Percentiles rank a stretch among this genome's conserved stretches.
Evolutionary conservation across 1,140 invertebrate genomes (phyloP).

Genomic region (Brachystomella parvula): DNA sequence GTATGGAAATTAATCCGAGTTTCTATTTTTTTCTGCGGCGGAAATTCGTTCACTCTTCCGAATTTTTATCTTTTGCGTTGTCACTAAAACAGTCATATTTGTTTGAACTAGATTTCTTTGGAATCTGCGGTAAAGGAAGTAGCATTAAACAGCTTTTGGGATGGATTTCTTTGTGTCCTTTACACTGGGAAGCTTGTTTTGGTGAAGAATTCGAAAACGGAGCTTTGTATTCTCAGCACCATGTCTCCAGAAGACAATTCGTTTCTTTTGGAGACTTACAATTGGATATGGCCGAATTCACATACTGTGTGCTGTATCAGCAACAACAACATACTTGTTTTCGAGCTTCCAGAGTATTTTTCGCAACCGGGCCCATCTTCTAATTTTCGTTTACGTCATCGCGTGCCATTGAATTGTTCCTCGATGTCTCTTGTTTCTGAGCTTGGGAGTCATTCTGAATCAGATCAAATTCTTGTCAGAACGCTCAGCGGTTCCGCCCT

Average conservation of each 20-base stretch:
- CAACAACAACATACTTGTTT: not conserved
- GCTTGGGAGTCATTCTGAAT: not conserved
- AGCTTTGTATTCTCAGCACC: not conserved
- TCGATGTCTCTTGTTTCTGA: not conserved
- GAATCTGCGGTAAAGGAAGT: constrained; percentile 22
- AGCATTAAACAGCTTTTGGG: constrained; percentile 28
- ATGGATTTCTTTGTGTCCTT: constrained; percentile 26
- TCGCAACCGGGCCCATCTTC: not conserved
- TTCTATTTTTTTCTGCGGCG: no score
- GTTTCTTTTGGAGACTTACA: constrained; percentile 11
- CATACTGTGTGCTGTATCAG: constrained; percentile 15
- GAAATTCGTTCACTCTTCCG: no score
- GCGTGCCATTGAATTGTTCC: not conserved
- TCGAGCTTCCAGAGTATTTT: not conserved
- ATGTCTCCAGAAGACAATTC: not conserved
- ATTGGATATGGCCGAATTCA: constrained; percentile 26
- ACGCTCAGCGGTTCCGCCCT: not conserved
- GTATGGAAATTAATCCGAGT: constrained; percentile 13
- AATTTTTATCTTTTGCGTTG: no score
- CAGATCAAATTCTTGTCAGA: not conserved
- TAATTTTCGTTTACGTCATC: not conserved
- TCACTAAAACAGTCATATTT: no score
- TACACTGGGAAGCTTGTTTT: constrained; percentile 10
- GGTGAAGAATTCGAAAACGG: not conserved
- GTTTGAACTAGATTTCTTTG: not conserved